A percentile compares a stretch with the other conserved stretches of the same genome.
phyloP scores from a whole-genome alignment of 2,888 invertebrate genomes.

The Torymus texanus region DNA sequence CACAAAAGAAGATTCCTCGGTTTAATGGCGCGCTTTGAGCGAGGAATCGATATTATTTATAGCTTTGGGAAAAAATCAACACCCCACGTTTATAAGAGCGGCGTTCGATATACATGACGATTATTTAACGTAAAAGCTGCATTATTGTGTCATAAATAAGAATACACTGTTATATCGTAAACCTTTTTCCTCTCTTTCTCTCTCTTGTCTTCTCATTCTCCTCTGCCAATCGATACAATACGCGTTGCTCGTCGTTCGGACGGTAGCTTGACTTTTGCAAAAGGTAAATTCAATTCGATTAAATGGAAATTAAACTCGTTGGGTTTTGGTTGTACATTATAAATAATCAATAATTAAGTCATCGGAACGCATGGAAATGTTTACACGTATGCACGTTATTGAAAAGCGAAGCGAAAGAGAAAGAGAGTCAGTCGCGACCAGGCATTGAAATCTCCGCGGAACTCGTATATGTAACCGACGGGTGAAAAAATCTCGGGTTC shows the following conservation, averaged over 20 bases:
- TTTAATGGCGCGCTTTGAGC: conserved; percentile 11
- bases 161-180: conserved; percentile 18
- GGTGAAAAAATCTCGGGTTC: no score
- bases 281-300: neutral
- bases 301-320: neutral
- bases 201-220: neutral
- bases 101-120: neutral
- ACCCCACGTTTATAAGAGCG: conserved; percentile 20
- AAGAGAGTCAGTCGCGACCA: conserved; percentile 31
- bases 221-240: neutral
- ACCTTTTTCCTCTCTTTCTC: conserved; percentile 7
- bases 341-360: conserved; percentile 25
- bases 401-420: neutral
- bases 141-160: conserved; percentile 34
- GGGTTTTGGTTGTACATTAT: neutral
- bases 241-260: no score
- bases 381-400: neutral
- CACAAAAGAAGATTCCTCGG: neutral
- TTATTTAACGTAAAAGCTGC: conserved; percentile 29
- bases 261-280: no score
- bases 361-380: neutral
- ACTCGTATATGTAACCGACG: no score
- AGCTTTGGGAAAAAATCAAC: conserved; percentile 17
- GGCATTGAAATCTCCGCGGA: conserved; percentile 55
- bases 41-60: conserved; percentile 20